A percentile compares a stretch with the other conserved stretches of the same genome.
These are phyloP conservation scores for Nycticorax nycticorax DNA, from an alignment of 2,113 vertebrate genomes.

Conservation along the genomic window DNA sequence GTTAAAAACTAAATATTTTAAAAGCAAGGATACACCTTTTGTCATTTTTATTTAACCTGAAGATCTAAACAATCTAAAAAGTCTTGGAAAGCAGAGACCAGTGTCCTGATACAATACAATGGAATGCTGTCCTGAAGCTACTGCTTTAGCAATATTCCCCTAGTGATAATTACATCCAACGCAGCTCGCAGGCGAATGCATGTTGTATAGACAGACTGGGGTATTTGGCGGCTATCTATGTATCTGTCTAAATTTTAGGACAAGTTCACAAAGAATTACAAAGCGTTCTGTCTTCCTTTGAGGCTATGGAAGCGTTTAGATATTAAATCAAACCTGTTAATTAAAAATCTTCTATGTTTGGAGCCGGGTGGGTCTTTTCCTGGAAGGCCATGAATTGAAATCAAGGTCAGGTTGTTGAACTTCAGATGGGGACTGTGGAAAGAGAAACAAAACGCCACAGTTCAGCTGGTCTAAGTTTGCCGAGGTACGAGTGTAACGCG, in stretches of 20 bases:
- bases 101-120: not conserved
- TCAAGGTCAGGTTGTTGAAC: slow-evolving; percentile 90
- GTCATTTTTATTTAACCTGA: not conserved
- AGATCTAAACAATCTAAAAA: not conserved
- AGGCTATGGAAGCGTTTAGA: not conserved
- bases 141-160: not conserved
- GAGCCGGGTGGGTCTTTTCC: slow-evolving; percentile 43
- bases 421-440: slow-evolving; percentile 84
- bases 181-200: not conserved
- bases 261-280: not conserved
- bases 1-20: not conserved
- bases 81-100: not conserved
- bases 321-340: slow-evolving; percentile 81
- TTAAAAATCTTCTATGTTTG: slow-evolving; percentile 80
- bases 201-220: not conserved
- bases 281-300: not conserved
- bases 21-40: not conserved
- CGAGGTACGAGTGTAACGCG: not conserved
- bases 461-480: not conserved
- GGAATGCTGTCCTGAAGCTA: not conserved
- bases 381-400: slow-evolving; percentile 87
- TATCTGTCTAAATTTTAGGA: not conserved
- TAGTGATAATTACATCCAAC: not conserved
- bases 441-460: not conserved
- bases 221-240: not conserved